Evolutionary conservation across 2,113 vertebrate species (phyloP), one percentile per base, ranked within the genome.

Genomic region (Brachyistius frenatus): DNA sequence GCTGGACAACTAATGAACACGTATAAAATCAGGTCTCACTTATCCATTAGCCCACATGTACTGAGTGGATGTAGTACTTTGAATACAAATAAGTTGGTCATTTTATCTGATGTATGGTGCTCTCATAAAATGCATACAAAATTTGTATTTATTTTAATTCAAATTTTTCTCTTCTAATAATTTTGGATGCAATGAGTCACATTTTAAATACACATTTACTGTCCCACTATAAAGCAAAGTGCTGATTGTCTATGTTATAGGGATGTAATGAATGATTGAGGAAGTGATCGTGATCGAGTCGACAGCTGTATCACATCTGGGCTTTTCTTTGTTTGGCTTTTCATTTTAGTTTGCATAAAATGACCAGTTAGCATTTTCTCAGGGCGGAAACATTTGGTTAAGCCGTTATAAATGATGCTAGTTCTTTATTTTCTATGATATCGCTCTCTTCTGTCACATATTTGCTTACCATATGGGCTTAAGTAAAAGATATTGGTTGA

Each of bases 1-100:
- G 58, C 7, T 66, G 50, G n/a, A 35, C 50, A 32, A 56, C 41
- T 61, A 46, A 56, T 9, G 10, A 35, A 67, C 5, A 62, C 31
- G 23, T 23, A 7, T 62, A 78, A 73, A 77, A 55, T 15, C 57
- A 56, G 30, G 39, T 7, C 70, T 58, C 35, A 46, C 64, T 77
- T 61, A 76, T 54, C 15, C 62, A 83, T 78, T 80, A 72, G 35
- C 50, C 57, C 8, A 23, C 44, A 64, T 62, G 15, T 33, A 49
- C 30, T 30, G 15, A 39, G 32, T 5, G 2, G 44, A 49, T 32
- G 44, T 53, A 1, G 4, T 30, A 31, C 39, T 76, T 66, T 85
- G 23, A 39, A 44, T 57, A 39, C 15, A 11, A 57, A 65, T 39
- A 60, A 49, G 11, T 4, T 4, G 2, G 56, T 41, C 67, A 70